Conservation (phyloP, 2,797 vertebrate genomes). For the Capromys pilorides region DNA sequence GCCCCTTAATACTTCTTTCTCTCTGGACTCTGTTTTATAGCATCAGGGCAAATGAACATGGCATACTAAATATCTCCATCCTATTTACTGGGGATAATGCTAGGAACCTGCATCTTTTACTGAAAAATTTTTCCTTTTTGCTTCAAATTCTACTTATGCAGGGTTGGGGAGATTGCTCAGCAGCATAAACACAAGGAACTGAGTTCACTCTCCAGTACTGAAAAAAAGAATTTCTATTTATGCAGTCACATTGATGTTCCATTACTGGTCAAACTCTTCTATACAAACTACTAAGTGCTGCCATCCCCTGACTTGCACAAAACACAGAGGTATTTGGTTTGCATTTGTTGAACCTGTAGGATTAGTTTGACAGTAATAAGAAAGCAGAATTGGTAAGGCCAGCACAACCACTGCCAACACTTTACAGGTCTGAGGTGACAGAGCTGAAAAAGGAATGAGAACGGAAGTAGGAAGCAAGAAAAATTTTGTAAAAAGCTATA, state of each 20-base stretch:
- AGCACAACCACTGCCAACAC: background rate
- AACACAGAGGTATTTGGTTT: constrained; percentile 1
- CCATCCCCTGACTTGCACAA: background rate
- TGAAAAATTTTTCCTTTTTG: constrained; percentile 6
- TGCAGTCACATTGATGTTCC: background rate
- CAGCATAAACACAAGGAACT: no score
- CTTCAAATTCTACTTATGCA: constrained; percentile 30
- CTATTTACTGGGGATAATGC: background rate
- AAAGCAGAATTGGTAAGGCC: constrained; percentile 36
- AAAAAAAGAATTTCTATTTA: no score
- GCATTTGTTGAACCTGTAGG: background rate
- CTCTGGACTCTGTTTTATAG: background rate
- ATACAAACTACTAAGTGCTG: constrained; percentile 34
- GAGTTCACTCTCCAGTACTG: no score
- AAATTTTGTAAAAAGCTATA: constrained; percentile 17
- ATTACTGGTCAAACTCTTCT: constrained; percentile 33
- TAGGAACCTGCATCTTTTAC: constrained; percentile 4
- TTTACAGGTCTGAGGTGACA: background rate
- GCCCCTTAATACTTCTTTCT: constrained; percentile 26
- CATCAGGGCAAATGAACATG: background rate
- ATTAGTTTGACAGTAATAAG: constrained; percentile 4
- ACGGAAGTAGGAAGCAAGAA: constrained; percentile 29
- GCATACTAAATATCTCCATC: background rate
- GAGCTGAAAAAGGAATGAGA: constrained; percentile 53
- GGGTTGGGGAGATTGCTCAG: no score